Conservation (phyloP, 2,113 vertebrate genomes). For the Dinomys branickii region DNA sequence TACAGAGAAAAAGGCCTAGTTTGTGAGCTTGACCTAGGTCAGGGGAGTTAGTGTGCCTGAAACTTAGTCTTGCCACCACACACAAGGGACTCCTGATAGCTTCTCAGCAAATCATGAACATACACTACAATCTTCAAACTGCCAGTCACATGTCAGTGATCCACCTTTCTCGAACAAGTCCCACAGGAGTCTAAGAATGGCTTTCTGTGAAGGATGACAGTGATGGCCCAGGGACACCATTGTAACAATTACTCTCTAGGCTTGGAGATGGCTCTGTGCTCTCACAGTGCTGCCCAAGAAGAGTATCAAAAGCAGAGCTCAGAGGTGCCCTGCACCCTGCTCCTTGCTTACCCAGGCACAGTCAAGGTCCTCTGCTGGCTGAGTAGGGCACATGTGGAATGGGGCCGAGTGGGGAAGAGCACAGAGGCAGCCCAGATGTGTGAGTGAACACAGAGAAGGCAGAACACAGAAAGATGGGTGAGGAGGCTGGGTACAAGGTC, state of each 20-base stretch:
- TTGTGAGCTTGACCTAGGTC: neutral
- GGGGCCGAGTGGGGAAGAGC: neutral
- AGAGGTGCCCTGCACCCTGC: neutral
- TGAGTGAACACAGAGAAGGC: constrained; percentile 30
- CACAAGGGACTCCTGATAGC: neutral
- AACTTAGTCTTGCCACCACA: neutral
- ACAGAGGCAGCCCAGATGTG: constrained; percentile 72
- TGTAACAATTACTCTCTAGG: neutral
- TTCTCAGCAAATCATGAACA: neutral
- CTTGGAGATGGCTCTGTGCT: neutral
- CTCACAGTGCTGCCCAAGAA: neutral
- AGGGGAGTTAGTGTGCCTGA: neutral
- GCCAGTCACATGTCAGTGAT: neutral
- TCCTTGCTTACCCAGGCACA: constrained; percentile 10
- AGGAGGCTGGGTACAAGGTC: neutral
- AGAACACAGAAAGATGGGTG: constrained; percentile 26
- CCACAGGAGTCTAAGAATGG: neutral
- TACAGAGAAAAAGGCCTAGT: neutral
- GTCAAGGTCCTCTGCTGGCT: constrained; percentile 45
- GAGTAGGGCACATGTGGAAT: constrained; percentile 49
- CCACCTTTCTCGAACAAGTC: neutral
- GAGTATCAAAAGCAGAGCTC: neutral
- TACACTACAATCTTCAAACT: neutral
- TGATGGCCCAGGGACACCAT: too few relatives aligned
- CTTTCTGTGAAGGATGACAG: neutral